Conservation (phyloP, 2,797 vertebrate genomes). For the Eulemur mongoz region DNA sequence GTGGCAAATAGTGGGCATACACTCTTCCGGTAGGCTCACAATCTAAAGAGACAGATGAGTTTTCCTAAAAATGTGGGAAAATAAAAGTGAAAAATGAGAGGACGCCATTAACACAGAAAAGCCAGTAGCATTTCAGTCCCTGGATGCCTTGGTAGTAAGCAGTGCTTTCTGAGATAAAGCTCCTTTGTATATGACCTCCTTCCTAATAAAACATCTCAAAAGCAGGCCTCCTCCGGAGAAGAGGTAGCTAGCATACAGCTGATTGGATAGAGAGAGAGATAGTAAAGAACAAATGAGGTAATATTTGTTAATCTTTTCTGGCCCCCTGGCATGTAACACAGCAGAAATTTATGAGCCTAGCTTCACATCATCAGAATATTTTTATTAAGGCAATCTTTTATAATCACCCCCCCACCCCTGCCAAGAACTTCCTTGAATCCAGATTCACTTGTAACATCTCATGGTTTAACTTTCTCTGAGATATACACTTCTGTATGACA, state of each 20-base stretch:
- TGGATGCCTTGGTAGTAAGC: not conserved
- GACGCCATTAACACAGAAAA: conserved; percentile 19
- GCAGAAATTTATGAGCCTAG: conserved; percentile 64
- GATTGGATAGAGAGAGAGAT: not conserved
- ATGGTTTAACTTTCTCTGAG: conserved; percentile 72
- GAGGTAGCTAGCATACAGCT: conserved; percentile 24
- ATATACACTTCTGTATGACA: conserved; percentile 76
- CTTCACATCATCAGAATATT: conserved; percentile 70
- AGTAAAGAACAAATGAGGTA: conserved; percentile 58
- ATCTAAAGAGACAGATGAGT: not conserved
- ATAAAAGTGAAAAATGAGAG: not conserved
- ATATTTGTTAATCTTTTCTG: conserved; percentile 61
- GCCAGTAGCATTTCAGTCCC: not conserved
- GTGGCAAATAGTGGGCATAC: not conserved
- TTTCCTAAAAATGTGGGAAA: conserved; percentile 15
- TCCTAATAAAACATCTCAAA: conserved; percentile 48
- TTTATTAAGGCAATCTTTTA: conserved; percentile 77
- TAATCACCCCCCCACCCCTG: not conserved
- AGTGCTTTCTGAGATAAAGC: not conserved
- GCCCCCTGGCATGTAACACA: conserved; percentile 47
- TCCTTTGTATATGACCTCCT: conserved; percentile 40
- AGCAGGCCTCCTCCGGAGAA: conserved; percentile 17
- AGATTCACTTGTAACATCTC: conserved; percentile 70
- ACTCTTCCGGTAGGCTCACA: not conserved
- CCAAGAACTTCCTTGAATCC: conserved; percentile 64